phyloP scores from a whole-genome alignment of 2,113 vertebrate genomes.

The Thymallus thymallus region DNA sequence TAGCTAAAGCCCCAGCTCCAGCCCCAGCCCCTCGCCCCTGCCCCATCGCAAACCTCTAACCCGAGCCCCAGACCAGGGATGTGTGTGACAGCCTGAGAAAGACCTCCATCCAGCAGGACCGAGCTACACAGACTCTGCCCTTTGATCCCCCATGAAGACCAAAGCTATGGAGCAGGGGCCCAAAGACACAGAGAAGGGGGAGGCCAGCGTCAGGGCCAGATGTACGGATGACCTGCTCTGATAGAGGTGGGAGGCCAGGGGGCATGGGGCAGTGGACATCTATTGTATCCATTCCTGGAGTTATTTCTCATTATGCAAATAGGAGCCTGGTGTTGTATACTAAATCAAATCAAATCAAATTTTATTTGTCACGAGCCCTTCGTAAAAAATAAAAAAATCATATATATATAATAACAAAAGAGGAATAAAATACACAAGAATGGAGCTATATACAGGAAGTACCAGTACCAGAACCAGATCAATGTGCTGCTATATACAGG shows the following conservation, averaged over 20 bases:
- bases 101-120: conserved; percentile 70
- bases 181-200: background rate
- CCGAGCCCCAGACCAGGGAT: conserved; percentile 48
- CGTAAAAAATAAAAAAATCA: too few relatives aligned
- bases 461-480: too few relatives aligned
- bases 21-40: conserved; percentile 14
- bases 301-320: background rate
- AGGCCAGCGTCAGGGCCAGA: background rate
- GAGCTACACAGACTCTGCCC: too few relatives aligned
- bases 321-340: background rate
- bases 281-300: background rate
- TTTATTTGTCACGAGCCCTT: too few relatives aligned
- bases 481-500: too few relatives aligned
- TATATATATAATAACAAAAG: too few relatives aligned
- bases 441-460: too few relatives aligned
- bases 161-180: background rate
- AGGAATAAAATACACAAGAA: too few relatives aligned
- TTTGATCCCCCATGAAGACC: too few relatives aligned
- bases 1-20: too few relatives aligned
- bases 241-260: background rate
- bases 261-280: background rate
- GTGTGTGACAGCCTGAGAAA: conserved; percentile 80
- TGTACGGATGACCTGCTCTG: conserved; percentile 1
- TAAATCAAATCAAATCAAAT: too few relatives aligned
- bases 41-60: conserved; percentile 57